Evolutionary conservation across 2,888 invertebrate genomes (phyloP).

Genomic region (Philaethria dido): DNA sequence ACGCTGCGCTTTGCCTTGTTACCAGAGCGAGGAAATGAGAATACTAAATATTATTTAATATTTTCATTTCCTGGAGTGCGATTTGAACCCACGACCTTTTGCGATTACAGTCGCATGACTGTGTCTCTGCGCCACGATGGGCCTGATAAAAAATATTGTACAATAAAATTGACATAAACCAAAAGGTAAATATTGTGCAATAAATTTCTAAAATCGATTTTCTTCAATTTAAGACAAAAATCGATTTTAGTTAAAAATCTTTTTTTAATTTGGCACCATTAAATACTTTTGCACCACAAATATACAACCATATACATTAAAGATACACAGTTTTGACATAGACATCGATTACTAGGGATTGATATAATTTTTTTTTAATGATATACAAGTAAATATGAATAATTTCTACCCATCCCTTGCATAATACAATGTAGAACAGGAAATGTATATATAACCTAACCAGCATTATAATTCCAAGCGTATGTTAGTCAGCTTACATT

Average conservation of each 20-base stretch:
- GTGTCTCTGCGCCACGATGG: no score
- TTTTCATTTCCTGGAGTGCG: no score
- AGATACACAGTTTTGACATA: slow-evolving; percentile 28
- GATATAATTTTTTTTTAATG: not conserved
- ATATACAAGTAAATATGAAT: not conserved
- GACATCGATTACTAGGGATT: slow-evolving; percentile 11
- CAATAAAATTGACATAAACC: no score
- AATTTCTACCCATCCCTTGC: slow-evolving; percentile 22
- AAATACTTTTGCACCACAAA: slow-evolving; percentile 27
- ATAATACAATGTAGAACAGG: slow-evolving; percentile 20
- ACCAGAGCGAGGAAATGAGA: no score
- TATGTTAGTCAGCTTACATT: slow-evolving; percentile 39
- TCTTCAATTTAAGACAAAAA: not conserved
- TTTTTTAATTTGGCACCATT: not conserved
- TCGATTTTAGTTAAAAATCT: not conserved
- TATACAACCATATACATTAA: slow-evolving; percentile 31
- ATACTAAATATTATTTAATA: no score
- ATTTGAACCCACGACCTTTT: no score
- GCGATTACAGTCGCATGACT: no score
- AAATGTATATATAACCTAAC: slow-evolving; percentile 25
- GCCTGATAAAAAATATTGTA: no score
- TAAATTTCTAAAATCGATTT: slow-evolving; percentile 8
- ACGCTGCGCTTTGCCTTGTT: no score
- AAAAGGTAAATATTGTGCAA: not conserved
- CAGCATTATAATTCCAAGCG: slow-evolving; percentile 35